phyloP scores from a whole-genome alignment of 2,113 vertebrate species.

The Epinephelus fuscoguttatus region DNA sequence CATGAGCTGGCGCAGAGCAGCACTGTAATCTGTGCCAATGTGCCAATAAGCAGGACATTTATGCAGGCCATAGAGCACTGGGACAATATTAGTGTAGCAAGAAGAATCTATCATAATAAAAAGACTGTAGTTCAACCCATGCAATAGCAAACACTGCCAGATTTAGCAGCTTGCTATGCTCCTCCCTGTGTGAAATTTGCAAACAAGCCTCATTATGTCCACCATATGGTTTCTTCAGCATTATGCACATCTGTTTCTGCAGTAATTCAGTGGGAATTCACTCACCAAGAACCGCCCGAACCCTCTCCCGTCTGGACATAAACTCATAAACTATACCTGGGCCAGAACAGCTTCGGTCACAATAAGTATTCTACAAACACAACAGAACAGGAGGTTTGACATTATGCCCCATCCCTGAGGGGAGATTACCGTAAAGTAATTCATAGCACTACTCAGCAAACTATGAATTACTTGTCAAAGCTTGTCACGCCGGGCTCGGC shows the following conservation, averaged over 20 bases:
- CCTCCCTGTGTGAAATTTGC: slow-evolving; percentile 32
- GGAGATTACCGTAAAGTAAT: slow-evolving; percentile 59
- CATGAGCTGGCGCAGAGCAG: not conserved
- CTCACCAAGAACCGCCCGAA: slow-evolving; percentile 4
- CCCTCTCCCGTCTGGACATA: slow-evolving; percentile 24
- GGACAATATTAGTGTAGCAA: not conserved
- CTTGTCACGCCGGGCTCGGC: slow-evolving; percentile 28
- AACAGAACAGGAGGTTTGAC: slow-evolving; percentile 40
- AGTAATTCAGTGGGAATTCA: slow-evolving; percentile 47
- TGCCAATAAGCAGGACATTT: not conserved
- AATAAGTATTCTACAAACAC: slow-evolving; percentile 52
- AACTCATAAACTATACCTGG: slow-evolving; percentile 43
- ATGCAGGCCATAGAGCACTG: not conserved
- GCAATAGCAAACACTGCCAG: slow-evolving; percentile 21
- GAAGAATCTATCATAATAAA: slow-evolving; percentile 7
- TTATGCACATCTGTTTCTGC: slow-evolving; percentile 21
- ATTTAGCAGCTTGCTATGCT: slow-evolving; percentile 24
- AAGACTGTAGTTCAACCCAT: not conserved
- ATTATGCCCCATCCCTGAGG: slow-evolving; percentile 26
- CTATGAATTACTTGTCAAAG: slow-evolving; percentile 72
- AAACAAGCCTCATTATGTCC: slow-evolving; percentile 58
- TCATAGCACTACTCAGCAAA: slow-evolving; percentile 59
- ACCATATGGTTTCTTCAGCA: slow-evolving; percentile 63
- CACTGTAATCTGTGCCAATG: not conserved
- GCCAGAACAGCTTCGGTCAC: slow-evolving; percentile 13